Evolutionary conservation across 2,797 vertebrate genomes (phyloP), one percentile per base, ranked within the genome.

Genomic region (Phoebastria nigripes): DNA sequence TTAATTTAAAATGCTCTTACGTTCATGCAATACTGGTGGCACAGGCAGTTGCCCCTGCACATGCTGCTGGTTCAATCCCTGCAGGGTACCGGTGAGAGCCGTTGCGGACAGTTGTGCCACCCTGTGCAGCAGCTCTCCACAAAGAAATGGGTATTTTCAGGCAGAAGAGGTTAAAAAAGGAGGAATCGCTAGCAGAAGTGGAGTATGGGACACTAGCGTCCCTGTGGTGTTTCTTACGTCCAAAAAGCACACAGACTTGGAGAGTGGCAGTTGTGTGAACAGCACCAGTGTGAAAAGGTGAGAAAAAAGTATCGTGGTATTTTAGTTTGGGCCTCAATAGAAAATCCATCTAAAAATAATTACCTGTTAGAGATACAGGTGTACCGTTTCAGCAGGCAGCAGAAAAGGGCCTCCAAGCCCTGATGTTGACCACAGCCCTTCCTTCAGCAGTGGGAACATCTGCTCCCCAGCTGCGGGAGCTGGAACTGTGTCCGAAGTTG

Each of bases 381-480:
- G 58, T 71, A 13, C 17, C 1, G 0, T 74, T 76, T n/a, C 63
- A 42, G 26, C 51, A 42, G 35, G 70, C 58, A 54, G 62, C 39
- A 56, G 67, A 16, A 54, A 79, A 19, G 25, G 42, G 47, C 37
- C 28, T 35, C 41, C 0, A 2, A 59, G 56, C 31, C 56, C 46
- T 0, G 1, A 25, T 41, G 63, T 35, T 58, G 62, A 29, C 58
- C 44, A 15, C 37, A 62, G 51, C 37, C 44, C 10, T 7, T 6
- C 31, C 19, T 47, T 84, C 39, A 65, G 21, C 46, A 73, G 47
- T 1, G 0, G 29, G 33, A 47, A 42, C 0, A 2, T 26, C 55
- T 19, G 22, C 2, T 4, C 9, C 31, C 17, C 0, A 0, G 33
- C 74, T 55, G 35, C 1, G 1, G 44, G 39, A 76, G 25, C 70